Percentiles rank a stretch among this genome's conserved stretches.
phyloP scores from a whole-genome alignment of 2,888 invertebrate genomes.

The Timandra comae region DNA sequence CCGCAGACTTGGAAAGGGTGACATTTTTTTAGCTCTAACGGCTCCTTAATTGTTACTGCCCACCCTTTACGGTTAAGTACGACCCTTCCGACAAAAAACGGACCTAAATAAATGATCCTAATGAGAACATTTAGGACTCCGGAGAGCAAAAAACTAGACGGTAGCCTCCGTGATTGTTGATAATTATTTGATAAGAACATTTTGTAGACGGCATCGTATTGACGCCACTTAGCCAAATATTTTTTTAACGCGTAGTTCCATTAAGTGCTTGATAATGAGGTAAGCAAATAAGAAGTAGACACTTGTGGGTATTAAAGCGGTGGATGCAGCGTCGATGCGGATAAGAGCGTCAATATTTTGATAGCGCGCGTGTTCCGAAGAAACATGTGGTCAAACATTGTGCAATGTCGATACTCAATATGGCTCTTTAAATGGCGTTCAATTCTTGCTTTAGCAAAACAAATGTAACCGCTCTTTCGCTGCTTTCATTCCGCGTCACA shows the following conservation, averaged over 20 bases:
- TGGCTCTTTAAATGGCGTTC: no score
- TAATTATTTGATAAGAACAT: conserved; percentile 58
- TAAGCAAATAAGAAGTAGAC: conserved; percentile 59
- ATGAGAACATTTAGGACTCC: conserved; percentile 43
- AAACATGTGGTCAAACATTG: conserved; percentile 74
- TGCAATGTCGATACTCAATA: conserved; percentile 44
- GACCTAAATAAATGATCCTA: conserved; percentile 62
- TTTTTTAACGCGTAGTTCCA: conserved; percentile 54
- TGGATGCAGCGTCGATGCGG: conserved; percentile 54
- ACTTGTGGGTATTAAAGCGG: conserved; percentile 56
- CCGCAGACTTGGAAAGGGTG: conserved; percentile 60
- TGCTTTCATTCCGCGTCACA: conserved; percentile 35
- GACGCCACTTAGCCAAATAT: conserved; percentile 56
- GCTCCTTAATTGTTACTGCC: conserved; percentile 67
- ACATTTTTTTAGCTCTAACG: conserved; percentile 69
- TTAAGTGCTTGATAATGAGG: conserved; percentile 65
- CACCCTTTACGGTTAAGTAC: conserved; percentile 60
- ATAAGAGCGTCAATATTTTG: conserved; percentile 74
- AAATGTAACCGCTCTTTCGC: conserved; percentile 51
- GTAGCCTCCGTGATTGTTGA: conserved; percentile 47
- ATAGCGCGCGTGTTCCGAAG: conserved; percentile 64
- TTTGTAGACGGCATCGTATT: conserved; percentile 36
- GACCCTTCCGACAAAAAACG: conserved; percentile 59
- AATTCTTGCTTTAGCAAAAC: conserved; percentile 42
- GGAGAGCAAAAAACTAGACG: conserved; percentile 46